Conservation (phyloP, 2,113 vertebrate species). For the Abramis brama region DNA sequence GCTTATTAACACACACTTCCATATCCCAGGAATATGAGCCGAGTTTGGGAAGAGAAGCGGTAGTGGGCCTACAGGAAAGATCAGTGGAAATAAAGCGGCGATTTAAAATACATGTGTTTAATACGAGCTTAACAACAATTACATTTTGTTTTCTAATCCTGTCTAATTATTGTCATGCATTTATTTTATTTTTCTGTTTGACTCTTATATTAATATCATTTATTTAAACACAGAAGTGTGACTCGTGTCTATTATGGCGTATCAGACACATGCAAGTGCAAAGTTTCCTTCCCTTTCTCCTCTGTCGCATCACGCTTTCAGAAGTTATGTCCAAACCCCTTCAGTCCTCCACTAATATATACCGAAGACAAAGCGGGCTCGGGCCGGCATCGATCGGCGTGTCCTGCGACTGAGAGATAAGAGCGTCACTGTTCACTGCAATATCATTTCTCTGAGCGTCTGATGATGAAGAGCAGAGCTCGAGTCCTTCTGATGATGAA, state of each 20-base stretch:
- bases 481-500: constrained; percentile 99
- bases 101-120: neutral
- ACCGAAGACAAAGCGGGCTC: constrained; percentile 91
- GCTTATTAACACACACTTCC: neutral
- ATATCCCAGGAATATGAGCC: constrained; percentile 19
- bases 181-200: neutral
- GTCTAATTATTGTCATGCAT: neutral
- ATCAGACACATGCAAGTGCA: constrained; percentile 31
- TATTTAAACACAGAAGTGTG: constrained; percentile 57
- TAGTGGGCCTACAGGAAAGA: neutral
- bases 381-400: constrained; percentile 94
- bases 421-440: constrained; percentile 98
- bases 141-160: neutral
- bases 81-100: neutral
- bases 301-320: constrained; percentile 46
- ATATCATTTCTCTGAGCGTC: constrained; percentile 99
- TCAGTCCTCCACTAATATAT: constrained; percentile 98
- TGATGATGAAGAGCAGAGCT: constrained; percentile 99
- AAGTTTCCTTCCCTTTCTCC: constrained; percentile 59
- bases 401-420: constrained; percentile 99
- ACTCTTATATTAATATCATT: constrained; percentile 53
- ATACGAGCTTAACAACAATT: neutral
- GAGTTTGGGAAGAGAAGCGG: too few relatives aligned
- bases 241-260: neutral
- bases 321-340: constrained; percentile 79